Percentiles rank a stretch among this genome's conserved stretches.
Evolutionary conservation across 2,797 vertebrate genomes (phyloP).

Genomic region (Molossus molossus): DNA sequence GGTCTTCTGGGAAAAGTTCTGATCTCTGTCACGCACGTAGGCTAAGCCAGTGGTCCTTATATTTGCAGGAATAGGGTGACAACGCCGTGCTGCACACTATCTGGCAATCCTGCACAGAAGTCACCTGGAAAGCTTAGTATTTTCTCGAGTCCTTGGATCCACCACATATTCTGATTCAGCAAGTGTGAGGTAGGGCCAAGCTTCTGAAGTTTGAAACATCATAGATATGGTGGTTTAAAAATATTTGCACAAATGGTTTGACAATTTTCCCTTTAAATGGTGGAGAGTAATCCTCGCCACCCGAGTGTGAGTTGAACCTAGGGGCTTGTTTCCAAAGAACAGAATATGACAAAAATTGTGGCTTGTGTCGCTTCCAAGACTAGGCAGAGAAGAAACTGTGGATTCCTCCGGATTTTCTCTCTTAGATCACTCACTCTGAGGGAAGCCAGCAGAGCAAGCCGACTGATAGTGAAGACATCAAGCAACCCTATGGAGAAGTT

Average conservation of each 20-base stretch:
- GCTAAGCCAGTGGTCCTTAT: background rate
- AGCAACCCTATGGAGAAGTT: background rate
- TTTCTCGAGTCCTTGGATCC: too few relatives aligned
- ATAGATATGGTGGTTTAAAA: background rate
- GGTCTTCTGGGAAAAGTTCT: background rate
- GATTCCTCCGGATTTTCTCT: background rate
- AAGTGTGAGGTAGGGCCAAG: background rate
- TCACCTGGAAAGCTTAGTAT: background rate
- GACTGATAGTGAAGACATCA: background rate
- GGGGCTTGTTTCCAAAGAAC: background rate
- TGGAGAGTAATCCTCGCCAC: background rate
- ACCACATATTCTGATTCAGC: background rate
- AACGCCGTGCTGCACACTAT: background rate
- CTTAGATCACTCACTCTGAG: background rate
- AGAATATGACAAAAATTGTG: background rate
- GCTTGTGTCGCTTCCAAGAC: background rate
- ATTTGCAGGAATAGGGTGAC: background rate
- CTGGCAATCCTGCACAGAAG: background rate
- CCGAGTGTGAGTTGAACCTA: background rate
- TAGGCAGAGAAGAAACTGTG: background rate
- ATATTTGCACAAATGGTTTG: background rate
- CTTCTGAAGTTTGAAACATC: background rate
- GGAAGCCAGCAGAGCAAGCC: background rate
- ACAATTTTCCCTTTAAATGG: slow-evolving; percentile 6
- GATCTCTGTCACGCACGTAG: background rate